A percentile compares a stretch with the other conserved stretches of the same genome.
Evolutionary conservation across 2,888 invertebrate genomes (phyloP).

Genomic region (Lingula anatina): DNA sequence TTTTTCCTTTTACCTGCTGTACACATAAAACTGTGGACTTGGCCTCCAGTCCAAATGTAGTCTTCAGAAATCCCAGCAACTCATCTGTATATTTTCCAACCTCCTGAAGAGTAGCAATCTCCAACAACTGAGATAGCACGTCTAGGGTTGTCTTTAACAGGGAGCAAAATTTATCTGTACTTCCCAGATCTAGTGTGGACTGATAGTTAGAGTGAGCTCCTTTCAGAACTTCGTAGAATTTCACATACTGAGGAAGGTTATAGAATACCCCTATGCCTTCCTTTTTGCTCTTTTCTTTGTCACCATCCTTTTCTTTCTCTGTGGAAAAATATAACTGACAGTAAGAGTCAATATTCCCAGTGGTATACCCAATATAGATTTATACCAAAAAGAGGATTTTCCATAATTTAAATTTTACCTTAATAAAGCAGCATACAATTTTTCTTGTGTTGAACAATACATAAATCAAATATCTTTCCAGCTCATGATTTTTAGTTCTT

Average conservation of each 20-base stretch:
- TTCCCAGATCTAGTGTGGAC: conserved; percentile 58
- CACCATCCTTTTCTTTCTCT: conserved; percentile 45
- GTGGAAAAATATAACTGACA: conserved; percentile 3
- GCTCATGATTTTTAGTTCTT: no score
- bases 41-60: conserved; percentile 67
- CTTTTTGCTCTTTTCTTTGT: conserved; percentile 42
- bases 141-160: conserved; percentile 57
- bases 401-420: no score
- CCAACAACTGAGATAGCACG: conserved; percentile 60
- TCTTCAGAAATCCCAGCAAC: conserved; percentile 69
- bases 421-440: no score
- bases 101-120: conserved; percentile 57
- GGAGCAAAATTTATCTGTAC: conserved; percentile 42
- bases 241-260: conserved; percentile 73
- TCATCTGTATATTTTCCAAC: conserved; percentile 74
- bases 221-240: conserved; percentile 74
- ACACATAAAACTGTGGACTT: conserved; percentile 69
- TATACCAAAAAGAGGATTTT: no score
- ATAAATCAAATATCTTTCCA: no score
- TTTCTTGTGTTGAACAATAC: no score
- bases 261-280: conserved; percentile 51
- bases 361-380: no score
- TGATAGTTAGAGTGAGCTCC: conserved; percentile 83
- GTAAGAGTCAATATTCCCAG: no score
- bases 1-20: conserved; percentile 67